Percentiles rank a stretch among this genome's conserved stretches.
phyloP scores from a whole-genome alignment of 2,797 vertebrate genomes.

The Microchirus variegatus region DNA sequence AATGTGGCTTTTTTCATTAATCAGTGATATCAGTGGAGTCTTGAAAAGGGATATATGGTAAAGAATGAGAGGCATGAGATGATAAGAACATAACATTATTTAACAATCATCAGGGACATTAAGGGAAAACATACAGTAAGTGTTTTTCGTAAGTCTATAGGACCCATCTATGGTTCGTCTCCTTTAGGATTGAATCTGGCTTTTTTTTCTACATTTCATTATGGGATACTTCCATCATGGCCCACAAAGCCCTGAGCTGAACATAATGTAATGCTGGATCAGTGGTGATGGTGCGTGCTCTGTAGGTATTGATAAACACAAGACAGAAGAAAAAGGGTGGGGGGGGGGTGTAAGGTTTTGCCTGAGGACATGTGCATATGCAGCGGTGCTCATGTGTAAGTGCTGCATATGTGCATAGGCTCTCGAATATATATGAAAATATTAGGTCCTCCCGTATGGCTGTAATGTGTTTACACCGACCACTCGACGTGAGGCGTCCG shows the following conservation, averaged over 20 bases:
- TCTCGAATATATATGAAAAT: slow-evolving; percentile 15
- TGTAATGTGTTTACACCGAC: neutral
- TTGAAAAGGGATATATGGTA: neutral
- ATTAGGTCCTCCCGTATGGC: neutral
- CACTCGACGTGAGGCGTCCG: neutral
- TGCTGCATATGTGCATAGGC: neutral
- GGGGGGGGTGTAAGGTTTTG: no score
- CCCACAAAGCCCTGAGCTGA: no score
- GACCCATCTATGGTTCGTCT: no score
- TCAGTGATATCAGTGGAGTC: no score
- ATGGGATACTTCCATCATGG: no score
- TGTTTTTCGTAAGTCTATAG: no score
- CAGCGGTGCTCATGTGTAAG: neutral
- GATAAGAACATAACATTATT: neutral
- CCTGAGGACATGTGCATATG: slow-evolving; percentile 4
- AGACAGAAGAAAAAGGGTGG: neutral
- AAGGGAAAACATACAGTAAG: neutral
- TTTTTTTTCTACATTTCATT: no score
- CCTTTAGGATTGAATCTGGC: no score
- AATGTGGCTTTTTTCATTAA: no score
- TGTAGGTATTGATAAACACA: slow-evolving; percentile 28
- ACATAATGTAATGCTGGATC: slow-evolving; percentile 4
- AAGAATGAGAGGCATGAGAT: slow-evolving; percentile 11
- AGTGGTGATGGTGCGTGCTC: slow-evolving; percentile 12
- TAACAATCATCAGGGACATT: slow-evolving; percentile 20